Evolutionary conservation across 2,797 vertebrate species (phyloP).

Genomic region (Typhlichthys eigenmanni): DNA sequence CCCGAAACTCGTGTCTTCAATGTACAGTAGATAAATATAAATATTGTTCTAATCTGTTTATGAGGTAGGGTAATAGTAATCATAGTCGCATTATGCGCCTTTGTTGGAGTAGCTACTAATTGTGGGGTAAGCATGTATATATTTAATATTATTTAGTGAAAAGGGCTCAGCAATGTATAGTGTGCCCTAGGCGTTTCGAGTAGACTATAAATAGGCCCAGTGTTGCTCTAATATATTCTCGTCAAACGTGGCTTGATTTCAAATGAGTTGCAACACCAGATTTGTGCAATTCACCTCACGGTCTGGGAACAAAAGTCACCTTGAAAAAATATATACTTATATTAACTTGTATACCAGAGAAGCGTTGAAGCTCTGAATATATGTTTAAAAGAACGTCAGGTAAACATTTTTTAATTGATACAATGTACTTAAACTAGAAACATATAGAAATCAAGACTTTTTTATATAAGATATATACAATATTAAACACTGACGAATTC

Average conservation of each 20-base stretch:
- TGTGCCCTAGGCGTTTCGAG: background rate
- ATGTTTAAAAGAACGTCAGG: too few species aligned
- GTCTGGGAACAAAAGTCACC: background rate
- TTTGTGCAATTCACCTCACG: background rate
- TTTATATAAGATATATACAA: too few species aligned
- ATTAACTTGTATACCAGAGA: too few species aligned
- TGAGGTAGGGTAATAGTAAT: background rate
- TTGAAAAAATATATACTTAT: background rate
- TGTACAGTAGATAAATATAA: conserved; percentile 3
- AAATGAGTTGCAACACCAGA: conserved; percentile 27
- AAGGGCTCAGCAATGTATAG: background rate
- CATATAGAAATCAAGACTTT: too few species aligned
- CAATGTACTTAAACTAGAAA: too few species aligned
- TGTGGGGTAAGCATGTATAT: background rate
- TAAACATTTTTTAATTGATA: too few species aligned
- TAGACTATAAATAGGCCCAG: conserved; percentile 48
- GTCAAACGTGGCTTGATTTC: conserved; percentile 28
- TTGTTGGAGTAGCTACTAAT: background rate
- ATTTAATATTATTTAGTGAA: background rate
- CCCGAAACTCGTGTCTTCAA: conserved; percentile 23
- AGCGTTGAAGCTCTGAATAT: too few species aligned
- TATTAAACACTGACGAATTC: too few species aligned
- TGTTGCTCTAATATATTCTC: conserved; percentile 43
- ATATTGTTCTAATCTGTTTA: background rate
- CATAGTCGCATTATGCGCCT: background rate